Conservation (phyloP, 2,888 invertebrate species). For the Nemapogon koenigi region DNA sequence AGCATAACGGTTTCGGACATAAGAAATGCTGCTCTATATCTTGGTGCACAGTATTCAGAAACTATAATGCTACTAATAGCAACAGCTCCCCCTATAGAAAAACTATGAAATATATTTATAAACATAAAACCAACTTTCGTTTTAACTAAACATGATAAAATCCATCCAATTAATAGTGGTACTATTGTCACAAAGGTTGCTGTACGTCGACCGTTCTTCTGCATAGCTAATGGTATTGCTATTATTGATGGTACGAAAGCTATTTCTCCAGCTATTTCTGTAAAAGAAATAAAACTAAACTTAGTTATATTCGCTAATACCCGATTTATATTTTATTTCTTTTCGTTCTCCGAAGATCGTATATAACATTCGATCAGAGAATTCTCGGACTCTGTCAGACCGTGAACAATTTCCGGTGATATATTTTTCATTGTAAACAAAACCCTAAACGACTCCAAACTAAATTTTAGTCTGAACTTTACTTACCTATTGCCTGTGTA, state of each 20-base stretch:
- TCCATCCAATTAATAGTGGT: constrained; percentile 20
- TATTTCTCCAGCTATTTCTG: constrained; percentile 21
- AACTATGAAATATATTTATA: constrained; percentile 18
- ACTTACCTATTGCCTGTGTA: constrained; percentile 2
- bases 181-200: constrained; percentile 18
- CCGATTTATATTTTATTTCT: no score
- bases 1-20: constrained; percentile 21
- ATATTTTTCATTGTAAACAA: no score
- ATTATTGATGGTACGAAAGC: constrained; percentile 21
- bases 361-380: no score
- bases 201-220: constrained; percentile 19
- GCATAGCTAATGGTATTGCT: constrained; percentile 20
- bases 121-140: constrained; percentile 15
- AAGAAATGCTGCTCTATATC: constrained; percentile 18
- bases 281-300: constrained; percentile 16
- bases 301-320: no score
- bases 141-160: neutral
- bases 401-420: no score
- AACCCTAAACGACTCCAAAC: neutral
- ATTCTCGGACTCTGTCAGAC: no score
- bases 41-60: constrained; percentile 19
- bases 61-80: constrained; percentile 20
- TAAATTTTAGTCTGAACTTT: neutral
- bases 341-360: no score
- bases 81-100: constrained; percentile 20